Base-by-base conservation (phyloP, 2,113 vertebrate species). In the Paramormyrops kingsleyae region DNA sequence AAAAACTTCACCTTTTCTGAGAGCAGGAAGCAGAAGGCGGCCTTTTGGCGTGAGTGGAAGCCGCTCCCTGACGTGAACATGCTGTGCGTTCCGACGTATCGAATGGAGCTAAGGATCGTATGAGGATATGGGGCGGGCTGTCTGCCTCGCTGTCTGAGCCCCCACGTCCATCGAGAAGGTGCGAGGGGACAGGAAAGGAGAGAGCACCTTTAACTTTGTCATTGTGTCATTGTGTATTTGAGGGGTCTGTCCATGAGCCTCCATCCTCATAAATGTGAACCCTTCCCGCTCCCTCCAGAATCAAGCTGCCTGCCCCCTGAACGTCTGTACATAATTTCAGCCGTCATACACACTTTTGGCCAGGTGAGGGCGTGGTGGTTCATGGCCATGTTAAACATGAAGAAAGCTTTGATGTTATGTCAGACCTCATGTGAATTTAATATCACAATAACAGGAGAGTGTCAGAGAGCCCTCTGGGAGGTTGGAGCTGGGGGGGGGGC, bases 181-280 rank as follows among this genome's bases (percentile, higher is more conserved):
- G 93, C 92, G 94, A 95, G 93, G 92, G 93, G 94, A 91, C 93
- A 93, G 91, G 92, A 91, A 90, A n/a, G 94, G 92, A 94, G 94
- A 95, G 13, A 35, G 13, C 70, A 62, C 7, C 59, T 62, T 62
- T n/a, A 8, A n/a, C 56, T 62, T 62, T 39, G 70, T 39, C 70
- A n/a, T n/a, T 0, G 2, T 27, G 62, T 27, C 7, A 15, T 31
- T 0, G 70, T 77, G 62, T 27, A 27, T 66, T 3, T 66, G 0
- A n/a, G 3, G n/a, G 62, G n/a, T 66, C 15, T 35, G 13, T 39
- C 62, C 62, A 19, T 39, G 27, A 5, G 13, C 10, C 31, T 17
- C 31, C 35, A 17, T 77, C 31, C 70, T 17, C 35, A 19, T 74
- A 35, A 35, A 35, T 4, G 10, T 74, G n/a, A 35, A 1, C 24